phyloP scores from a whole-genome alignment of 2,797 vertebrate species.

The Carduelis carduelis region DNA sequence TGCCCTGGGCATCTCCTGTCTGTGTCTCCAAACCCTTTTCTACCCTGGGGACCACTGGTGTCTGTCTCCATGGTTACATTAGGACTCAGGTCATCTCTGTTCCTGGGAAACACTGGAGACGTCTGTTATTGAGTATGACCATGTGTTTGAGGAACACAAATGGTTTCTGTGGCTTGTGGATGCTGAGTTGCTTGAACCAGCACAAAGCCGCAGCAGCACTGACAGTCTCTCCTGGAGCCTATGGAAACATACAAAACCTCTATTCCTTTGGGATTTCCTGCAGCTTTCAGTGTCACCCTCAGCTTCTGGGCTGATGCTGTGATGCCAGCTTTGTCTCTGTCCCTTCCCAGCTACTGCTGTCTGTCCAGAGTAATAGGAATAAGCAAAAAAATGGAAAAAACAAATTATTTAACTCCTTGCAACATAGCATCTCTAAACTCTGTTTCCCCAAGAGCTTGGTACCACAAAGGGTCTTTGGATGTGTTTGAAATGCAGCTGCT shows the following conservation, averaged over 20 bases:
- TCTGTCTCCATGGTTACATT: accelerated
- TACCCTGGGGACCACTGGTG: accelerated
- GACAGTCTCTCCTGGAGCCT: neutral
- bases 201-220: neutral
- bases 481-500: accelerated
- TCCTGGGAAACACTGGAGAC: neutral
- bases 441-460: neutral
- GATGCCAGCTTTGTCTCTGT: neutral
- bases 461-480: neutral
- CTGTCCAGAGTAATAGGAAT: neutral
- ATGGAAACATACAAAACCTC: neutral
- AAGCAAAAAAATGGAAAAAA: neutral
- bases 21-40: neutral
- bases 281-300: neutral
- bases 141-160: neutral
- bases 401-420: neutral
- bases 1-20: neutral
- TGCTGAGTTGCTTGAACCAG: neutral
- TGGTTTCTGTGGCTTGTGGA: neutral
- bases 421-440: neutral
- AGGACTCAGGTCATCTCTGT: neutral
- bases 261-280: neutral
- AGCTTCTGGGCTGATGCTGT: neutral
- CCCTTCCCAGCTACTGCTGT: neutral
- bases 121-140: accelerated